phyloP scores from a whole-genome alignment of 2,888 invertebrate species.

The Ormyrus rosae region DNA sequence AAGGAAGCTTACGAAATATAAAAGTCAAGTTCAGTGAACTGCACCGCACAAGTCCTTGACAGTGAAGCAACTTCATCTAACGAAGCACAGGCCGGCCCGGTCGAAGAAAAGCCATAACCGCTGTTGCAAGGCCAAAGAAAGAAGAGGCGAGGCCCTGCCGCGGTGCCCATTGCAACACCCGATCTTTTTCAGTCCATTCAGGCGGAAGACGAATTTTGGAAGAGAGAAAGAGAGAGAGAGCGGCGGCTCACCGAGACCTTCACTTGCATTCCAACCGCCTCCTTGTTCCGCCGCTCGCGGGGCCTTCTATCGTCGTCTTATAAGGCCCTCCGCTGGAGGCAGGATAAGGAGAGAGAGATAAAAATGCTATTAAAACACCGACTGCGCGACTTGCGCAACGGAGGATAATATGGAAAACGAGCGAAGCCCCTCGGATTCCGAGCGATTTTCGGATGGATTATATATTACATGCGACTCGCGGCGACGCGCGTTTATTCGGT shows the following conservation, averaged over 20 bases:
- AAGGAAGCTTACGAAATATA: too few species aligned
- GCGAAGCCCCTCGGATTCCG: not conserved
- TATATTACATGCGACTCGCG: not conserved
- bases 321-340: not conserved
- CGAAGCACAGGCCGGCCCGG: too few species aligned
- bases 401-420: not conserved
- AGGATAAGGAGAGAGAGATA: conserved; percentile 1
- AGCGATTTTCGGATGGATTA: not conserved
- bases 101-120: too few species aligned
- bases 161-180: not conserved
- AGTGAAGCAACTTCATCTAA: too few species aligned
- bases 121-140: too few species aligned
- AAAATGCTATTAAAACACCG: conserved; percentile 25
- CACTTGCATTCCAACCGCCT: not conserved
- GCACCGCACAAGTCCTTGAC: too few species aligned
- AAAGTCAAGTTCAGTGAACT: too few species aligned
- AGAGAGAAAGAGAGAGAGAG: too few species aligned
- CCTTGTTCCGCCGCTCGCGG: not conserved
- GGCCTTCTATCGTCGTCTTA: not conserved
- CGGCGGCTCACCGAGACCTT: not conserved
- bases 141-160: too few species aligned
- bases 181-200: too few species aligned
- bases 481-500: not conserved
- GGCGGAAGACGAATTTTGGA: too few species aligned
- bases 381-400: conserved; percentile 2